Evolutionary conservation across 2,888 invertebrate genomes (phyloP).

Genomic region (Achlya flavicornis): DNA sequence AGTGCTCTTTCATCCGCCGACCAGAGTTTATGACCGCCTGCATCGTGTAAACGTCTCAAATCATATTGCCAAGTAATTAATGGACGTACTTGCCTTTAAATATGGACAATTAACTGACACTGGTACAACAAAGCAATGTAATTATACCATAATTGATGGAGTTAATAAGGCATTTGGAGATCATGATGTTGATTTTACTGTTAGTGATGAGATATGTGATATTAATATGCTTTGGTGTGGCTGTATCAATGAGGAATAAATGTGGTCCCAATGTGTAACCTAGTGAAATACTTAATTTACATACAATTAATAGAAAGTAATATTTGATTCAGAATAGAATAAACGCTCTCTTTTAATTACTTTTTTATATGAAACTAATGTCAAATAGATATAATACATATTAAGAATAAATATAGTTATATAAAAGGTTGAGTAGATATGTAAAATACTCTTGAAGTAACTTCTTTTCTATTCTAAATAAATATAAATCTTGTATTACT

Average conservation of each 20-base stretch:
- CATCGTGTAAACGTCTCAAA: conserved; percentile 75
- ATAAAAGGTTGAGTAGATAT: too few species aligned
- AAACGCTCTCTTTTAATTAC: background rate
- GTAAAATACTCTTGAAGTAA: background rate
- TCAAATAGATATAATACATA: background rate
- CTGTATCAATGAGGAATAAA: conserved; percentile 19
- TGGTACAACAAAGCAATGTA: conserved; percentile 49
- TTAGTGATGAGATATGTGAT: conserved; percentile 30
- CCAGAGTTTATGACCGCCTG: conserved; percentile 71
- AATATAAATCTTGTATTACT: background rate
- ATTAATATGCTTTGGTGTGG: background rate
- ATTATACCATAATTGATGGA: conserved; percentile 46
- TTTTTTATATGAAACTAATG: background rate
- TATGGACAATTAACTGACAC: conserved; percentile 67
- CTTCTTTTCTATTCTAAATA: background rate
- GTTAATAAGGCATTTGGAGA: conserved; percentile 44
- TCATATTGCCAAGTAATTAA: conserved; percentile 78
- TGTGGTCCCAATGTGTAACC: conserved; percentile 26
- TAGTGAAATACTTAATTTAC: background rate
- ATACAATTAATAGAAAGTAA: background rate
- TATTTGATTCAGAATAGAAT: background rate
- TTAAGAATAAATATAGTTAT: background rate
- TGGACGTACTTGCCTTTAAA: conserved; percentile 63
- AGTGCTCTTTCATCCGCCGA: conserved; percentile 79
- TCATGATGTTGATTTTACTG: conserved; percentile 42